Evolutionary conservation across 64 coral and sea anemone genomes (phyloP).

Genomic region (Pachyseris speciosa): DNA sequence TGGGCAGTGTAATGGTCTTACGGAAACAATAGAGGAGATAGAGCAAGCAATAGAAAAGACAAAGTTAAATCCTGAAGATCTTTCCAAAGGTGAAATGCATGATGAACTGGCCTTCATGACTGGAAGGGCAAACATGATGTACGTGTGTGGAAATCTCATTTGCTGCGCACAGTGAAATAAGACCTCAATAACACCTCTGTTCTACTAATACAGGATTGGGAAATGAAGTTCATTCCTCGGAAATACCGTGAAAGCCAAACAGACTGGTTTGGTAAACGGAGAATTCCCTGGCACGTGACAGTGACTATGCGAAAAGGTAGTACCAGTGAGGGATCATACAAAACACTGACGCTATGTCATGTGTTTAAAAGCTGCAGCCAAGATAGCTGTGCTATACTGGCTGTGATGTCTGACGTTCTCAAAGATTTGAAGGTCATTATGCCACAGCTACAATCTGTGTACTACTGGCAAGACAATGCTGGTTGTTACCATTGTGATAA

Average conservation of each 20-base stretch:
- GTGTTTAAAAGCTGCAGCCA: not conserved
- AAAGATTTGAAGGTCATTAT: not conserved
- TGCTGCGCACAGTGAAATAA: not conserved
- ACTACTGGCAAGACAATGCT: too few species aligned
- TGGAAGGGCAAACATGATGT: not conserved
- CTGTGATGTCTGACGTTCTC: not conserved
- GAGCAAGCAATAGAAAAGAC: not conserved
- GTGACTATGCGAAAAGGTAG: not conserved
- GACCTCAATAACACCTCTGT: not conserved
- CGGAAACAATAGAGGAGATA: not conserved
- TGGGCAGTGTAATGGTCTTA: not conserved
- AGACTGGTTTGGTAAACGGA: slow-evolving; percentile 32
- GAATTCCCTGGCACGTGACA: slow-evolving; percentile 8
- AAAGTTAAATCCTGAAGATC: not conserved
- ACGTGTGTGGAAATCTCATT: slow-evolving; percentile 7
- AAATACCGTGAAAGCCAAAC: slow-evolving; percentile 34
- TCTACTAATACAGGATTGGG: slow-evolving; percentile 22
- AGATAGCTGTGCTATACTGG: not conserved
- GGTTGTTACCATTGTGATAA: too few species aligned
- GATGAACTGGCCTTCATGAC: not conserved
- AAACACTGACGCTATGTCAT: not conserved
- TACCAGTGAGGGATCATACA: not conserved
- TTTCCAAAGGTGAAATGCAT: not conserved
- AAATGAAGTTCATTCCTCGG: slow-evolving; percentile 3
- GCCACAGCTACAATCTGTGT: not conserved